Conservation (phyloP, 2,888 invertebrate species). For the Pocota personata region DNA sequence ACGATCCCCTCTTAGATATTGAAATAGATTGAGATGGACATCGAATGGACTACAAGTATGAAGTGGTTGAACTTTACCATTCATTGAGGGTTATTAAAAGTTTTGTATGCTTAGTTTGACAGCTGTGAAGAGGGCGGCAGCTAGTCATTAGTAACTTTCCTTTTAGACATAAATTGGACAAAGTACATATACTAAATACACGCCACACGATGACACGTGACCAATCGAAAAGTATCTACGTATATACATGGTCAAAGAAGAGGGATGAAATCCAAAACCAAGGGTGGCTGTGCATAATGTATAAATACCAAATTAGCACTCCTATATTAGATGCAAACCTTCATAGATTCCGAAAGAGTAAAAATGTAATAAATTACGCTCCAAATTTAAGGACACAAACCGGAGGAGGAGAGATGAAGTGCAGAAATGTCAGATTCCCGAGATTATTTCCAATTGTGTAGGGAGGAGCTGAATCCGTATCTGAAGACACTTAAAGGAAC, state of each 20-base stretch:
- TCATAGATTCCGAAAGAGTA: background rate
- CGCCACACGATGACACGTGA: constrained; percentile 42
- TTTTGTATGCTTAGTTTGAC: constrained; percentile 66
- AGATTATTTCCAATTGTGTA: constrained; percentile 58
- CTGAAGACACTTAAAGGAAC: constrained; percentile 56
- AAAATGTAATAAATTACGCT: constrained; percentile 65
- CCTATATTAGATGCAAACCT: background rate
- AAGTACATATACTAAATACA: background rate
- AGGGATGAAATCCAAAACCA: background rate
- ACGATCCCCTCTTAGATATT: constrained; percentile 2
- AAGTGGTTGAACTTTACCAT: constrained; percentile 51
- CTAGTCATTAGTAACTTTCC: constrained; percentile 67
- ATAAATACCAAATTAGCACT: constrained; percentile 64
- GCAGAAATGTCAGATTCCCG: constrained; percentile 58
- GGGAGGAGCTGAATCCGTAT: constrained; percentile 1
- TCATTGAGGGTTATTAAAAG: constrained; percentile 66
- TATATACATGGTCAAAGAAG: background rate
- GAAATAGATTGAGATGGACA: constrained; percentile 70
- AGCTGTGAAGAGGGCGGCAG: constrained; percentile 53
- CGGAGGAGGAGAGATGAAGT: constrained; percentile 23
- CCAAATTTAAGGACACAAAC: constrained; percentile 26
- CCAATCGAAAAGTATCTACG: constrained; percentile 8
- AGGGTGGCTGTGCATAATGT: background rate
- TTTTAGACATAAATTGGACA: constrained; percentile 22
- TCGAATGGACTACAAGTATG: constrained; percentile 54